Conservation (phyloP, 2,888 invertebrate species). For the Drosophila limbata region DNA sequence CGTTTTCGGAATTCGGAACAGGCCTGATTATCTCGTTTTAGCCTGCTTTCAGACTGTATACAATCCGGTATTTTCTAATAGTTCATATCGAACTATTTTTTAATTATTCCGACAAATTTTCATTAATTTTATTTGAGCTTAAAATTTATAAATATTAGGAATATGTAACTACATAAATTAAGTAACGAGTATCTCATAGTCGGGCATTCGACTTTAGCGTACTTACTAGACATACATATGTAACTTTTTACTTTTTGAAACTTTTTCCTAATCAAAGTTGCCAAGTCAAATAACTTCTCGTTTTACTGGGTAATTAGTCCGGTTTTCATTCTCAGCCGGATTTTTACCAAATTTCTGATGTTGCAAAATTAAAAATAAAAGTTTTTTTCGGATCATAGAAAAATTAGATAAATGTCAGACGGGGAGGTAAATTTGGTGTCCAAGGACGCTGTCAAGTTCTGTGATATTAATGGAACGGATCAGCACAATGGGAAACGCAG, state of each 20-base stretch:
- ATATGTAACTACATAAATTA: neutral
- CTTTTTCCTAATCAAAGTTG: neutral
- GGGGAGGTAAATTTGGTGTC: conserved; percentile 12
- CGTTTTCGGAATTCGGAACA: no score
- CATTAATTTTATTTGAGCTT: no score
- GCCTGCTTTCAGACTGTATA: no score
- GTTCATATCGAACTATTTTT: no score
- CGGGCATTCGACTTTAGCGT: no score
- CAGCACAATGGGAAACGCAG: conserved; percentile 21
- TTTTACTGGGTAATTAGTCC: neutral
- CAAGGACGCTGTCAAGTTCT: neutral
- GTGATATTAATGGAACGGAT: neutral
- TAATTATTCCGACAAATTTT: no score
- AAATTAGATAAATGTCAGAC: conserved; percentile 28
- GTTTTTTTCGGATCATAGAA: conserved; percentile 41
- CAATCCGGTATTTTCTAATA: no score
- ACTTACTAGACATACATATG: no score
- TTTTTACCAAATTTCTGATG: conserved; percentile 15
- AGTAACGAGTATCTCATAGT: neutral
- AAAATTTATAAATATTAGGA: no score
- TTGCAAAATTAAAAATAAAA: conserved; percentile 25
- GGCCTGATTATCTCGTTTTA: no score
- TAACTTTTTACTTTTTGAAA: neutral
- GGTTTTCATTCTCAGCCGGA: neutral
- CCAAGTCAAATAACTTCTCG: neutral